These are phyloP conservation scores for Crocuta crocuta DNA, from an alignment of 2,113 vertebrate species.

Conservation along the genomic window DNA sequence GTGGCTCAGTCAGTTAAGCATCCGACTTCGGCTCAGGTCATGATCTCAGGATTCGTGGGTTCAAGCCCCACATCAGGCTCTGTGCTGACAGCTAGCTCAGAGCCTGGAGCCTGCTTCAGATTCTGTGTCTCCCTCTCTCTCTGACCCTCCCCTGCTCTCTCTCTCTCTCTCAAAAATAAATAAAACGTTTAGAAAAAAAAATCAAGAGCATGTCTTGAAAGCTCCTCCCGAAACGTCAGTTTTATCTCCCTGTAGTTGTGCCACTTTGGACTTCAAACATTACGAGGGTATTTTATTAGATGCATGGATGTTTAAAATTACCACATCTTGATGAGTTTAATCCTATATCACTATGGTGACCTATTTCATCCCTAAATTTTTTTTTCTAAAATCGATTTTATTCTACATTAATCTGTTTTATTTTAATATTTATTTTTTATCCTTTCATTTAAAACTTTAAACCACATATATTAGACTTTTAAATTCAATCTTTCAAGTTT, in stretches of 20 bases:
- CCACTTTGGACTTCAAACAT: not conserved
- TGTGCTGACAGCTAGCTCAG: too few relatives aligned
- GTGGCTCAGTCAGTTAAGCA: too few relatives aligned
- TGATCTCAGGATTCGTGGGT: too few relatives aligned
- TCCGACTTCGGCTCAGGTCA: too few relatives aligned
- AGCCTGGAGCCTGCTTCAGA: too few relatives aligned
- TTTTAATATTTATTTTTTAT: not conserved
- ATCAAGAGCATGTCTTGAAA: not conserved
- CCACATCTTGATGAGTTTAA: not conserved
- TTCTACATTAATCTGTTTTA: not conserved
- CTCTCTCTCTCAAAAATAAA: too few relatives aligned
- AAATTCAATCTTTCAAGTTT: not conserved
- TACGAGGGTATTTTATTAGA: slow-evolving; percentile 20
- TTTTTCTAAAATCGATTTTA: slow-evolving; percentile 17
- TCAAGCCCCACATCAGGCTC: too few relatives aligned
- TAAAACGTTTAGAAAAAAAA: not conserved
- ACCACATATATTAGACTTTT: not conserved
- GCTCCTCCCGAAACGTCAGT: not conserved
- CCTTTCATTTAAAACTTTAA: not conserved
- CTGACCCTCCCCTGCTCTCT: too few relatives aligned
- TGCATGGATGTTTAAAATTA: not conserved
- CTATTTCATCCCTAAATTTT: not conserved
- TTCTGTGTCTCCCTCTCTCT: too few relatives aligned
- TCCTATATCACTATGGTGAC: not conserved
- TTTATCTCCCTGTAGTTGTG: not conserved